A percentile compares a stretch with the other conserved stretches of the same genome.
Conservation (phyloP, 2,888 invertebrate species). For the Hypsopygia costalis region DNA sequence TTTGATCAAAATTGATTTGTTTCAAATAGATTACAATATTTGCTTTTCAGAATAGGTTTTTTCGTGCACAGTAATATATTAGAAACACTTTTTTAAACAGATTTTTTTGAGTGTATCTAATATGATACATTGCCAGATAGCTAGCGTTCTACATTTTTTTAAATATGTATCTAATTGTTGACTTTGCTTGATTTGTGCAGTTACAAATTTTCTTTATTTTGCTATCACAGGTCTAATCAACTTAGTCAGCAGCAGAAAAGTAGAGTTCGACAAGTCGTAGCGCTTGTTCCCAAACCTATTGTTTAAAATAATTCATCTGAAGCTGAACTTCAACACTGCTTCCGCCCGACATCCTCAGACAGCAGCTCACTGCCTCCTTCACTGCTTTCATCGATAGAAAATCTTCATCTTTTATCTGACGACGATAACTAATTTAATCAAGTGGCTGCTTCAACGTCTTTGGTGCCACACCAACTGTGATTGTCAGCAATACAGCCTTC, state of each 20-base stretch:
- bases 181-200: too few species aligned
- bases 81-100: not conserved
- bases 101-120: slow-evolving; percentile 4
- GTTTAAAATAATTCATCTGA: slow-evolving; percentile 8
- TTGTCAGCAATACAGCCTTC: not conserved
- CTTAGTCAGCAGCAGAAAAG: slow-evolving; percentile 9
- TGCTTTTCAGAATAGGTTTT: too few species aligned
- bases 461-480: too few species aligned
- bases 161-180: not conserved
- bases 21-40: too few species aligned
- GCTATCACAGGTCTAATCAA: too few species aligned
- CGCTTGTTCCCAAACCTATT: slow-evolving; percentile 15
- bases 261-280: slow-evolving; percentile 9
- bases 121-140: slow-evolving; percentile 6
- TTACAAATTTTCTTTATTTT: not conserved
- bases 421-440: not conserved
- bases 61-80: too few species aligned
- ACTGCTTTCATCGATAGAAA: slow-evolving; percentile 2
- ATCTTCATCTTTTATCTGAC: slow-evolving; percentile 2
- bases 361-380: not conserved
- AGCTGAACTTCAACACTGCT: not conserved
- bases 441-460: not conserved
- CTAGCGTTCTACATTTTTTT: not conserved
- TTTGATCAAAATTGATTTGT: too few species aligned
- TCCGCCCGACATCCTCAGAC: too few species aligned